Base-by-base conservation (phyloP, 2,888 invertebrate species). In the Antitype chi region DNA sequence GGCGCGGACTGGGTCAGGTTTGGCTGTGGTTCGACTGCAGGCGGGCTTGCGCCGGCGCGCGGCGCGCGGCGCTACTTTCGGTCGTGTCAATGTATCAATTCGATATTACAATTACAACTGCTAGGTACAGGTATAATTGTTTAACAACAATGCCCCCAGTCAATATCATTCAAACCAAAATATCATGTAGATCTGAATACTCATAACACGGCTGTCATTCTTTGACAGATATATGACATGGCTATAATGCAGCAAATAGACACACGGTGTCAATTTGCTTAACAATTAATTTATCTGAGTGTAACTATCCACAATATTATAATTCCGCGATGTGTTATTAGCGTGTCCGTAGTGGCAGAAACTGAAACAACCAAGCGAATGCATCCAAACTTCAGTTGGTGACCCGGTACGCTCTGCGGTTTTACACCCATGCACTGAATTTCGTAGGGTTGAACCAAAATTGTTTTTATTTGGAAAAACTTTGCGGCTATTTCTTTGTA, bases 1-100 rank as follows among this genome's bases (percentile, higher is more conserved):
- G 94, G 94, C 81, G 88, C 80, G 78, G 77, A 83, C 66, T 84
- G 81, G 83, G 81, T 85, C 89, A 84, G 80, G 70, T 79, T 78
- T 78, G 74, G 66, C 69, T 75, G 73, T 74, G 73, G 76, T 74
- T 64, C 60, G 59, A 80, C 59, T 71, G 77, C 70, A 59, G 75
- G 66, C 77, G 67, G 53, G 71, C 64, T 53, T 66, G 62, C 66
- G 63, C 64, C 53, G 60, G 64, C n/a, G n/a, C n/a, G 38, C 6
- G 32, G 32, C 63, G 63, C 6, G 6, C 28, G 28, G 47, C 67
- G 13, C 66, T 25, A 70, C 68, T 78, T 80, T 72, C 49, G 63
- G 62, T 43, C 55, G 55, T n/a, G 60, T 20, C 62, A 20, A 68
- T 59, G 59, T 64, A 78, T 67, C 67, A 76, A 84, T 62, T 20